Conservation (phyloP, 2,797 vertebrate species). For the Simalia tracyae region DNA sequence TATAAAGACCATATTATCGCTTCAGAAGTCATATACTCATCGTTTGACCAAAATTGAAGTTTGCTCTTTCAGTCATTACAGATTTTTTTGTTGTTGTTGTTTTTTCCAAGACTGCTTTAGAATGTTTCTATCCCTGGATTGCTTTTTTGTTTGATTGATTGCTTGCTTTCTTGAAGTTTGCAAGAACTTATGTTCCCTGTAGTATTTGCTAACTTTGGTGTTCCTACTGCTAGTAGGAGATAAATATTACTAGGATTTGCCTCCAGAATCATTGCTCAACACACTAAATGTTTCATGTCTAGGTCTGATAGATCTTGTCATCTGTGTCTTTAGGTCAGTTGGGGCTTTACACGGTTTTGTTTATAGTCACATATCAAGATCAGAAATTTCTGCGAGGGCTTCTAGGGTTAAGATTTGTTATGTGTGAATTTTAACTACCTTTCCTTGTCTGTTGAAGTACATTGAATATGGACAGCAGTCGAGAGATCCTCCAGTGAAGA, state of each 20-base stretch:
- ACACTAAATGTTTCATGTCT: background rate
- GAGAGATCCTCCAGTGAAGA: constrained; percentile 99
- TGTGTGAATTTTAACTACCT: background rate
- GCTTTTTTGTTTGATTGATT: background rate
- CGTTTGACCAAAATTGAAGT: background rate
- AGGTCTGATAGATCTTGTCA: background rate
- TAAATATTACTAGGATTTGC: background rate
- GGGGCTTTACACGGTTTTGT: background rate
- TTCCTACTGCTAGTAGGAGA: background rate
- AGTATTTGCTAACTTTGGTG: background rate
- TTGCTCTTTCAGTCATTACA: background rate
- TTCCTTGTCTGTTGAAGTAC: constrained; percentile 78
- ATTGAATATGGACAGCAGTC: constrained; percentile 99
- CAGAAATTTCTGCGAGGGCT: background rate
- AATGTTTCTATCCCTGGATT: background rate
- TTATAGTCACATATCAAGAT: background rate
- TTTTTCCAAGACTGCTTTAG: background rate
- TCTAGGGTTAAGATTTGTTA: background rate
- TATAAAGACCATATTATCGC: background rate
- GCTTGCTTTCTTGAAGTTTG: accelerated
- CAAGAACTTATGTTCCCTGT: background rate
- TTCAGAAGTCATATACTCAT: background rate
- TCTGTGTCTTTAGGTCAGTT: background rate
- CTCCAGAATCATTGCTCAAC: background rate
- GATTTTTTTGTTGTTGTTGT: too few relatives aligned